Conservation (phyloP, 1,140 invertebrate genomes). For the Microplitis demolitor region DNA sequence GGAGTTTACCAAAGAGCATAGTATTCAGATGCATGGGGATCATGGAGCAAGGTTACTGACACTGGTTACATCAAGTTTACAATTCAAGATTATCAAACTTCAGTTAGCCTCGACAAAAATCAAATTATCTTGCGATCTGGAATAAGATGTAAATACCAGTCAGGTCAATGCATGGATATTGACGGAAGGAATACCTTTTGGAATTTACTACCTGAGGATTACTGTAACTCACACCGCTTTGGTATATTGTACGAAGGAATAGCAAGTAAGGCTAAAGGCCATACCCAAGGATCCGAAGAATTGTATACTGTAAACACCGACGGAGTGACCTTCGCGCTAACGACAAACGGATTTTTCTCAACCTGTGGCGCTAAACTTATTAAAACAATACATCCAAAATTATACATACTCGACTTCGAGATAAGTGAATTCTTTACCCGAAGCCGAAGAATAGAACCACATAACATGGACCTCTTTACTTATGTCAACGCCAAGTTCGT, state of each 20-base stretch:
- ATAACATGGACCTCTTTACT: constrained; percentile 13
- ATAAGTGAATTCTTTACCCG: not conserved
- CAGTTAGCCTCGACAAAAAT: not conserved
- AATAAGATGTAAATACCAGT: constrained; percentile 10
- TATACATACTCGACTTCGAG: not conserved
- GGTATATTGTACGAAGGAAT: not conserved
- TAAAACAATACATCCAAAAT: constrained; percentile 4
- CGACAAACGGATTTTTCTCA: not conserved
- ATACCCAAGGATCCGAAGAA: not conserved
- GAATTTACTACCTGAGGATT: not conserved
- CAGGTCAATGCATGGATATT: constrained; percentile 20
- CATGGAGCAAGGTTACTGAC: constrained; percentile 10
- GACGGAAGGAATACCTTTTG: constrained; percentile 20
- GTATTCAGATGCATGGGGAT: constrained; percentile 11
- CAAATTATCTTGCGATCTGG: constrained; percentile 5
- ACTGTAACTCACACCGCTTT: constrained; percentile 12
- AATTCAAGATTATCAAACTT: constrained; percentile 2
- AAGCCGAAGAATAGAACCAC: not conserved
- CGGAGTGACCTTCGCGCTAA: constrained; percentile 19
- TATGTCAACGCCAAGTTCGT: constrained; percentile 6
- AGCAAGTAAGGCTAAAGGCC: not conserved
- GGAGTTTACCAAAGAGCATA: not conserved
- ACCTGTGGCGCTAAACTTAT: constrained; percentile 8
- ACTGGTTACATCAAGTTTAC: constrained; percentile 9
- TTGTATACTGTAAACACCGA: constrained; percentile 4